Base-by-base conservation (phyloP, 2,113 vertebrate genomes). In the Cebus imitator region DNA sequence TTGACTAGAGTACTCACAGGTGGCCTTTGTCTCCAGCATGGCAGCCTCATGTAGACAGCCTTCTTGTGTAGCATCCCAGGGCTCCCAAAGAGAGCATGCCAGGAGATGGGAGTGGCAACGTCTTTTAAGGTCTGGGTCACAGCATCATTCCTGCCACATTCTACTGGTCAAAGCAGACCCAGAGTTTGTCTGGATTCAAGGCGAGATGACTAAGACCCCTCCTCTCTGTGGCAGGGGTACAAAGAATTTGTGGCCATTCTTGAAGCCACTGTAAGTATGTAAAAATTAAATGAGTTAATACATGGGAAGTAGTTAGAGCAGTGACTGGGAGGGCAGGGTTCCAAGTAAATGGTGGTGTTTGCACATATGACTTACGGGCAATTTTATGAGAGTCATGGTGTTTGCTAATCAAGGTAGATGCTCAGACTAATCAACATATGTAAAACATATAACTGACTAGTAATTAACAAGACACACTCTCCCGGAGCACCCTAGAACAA, bases 1-100 rank as follows among this genome's bases (percentile, higher is more conserved):
- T 50, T 4, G 2, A 20, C 13, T 0, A 80, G 23, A 68, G 32
- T 8, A 1, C 30, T 93, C 1, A 1, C 7, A 11, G 1, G 14
- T 5, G 64, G 13, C 23, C 66, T n/a, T 52, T 66, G 20, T 40
- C 66, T 90, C 2, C 78, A 32, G 30, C 0, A 1, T 48, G n/a
- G 66, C 32, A 2, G 4, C 10, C 23, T n/a, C 7, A 3, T 25
- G 10, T 76, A 61, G 5, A 55, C 11, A 57, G 11, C 32, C 16
- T 35, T 3, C 40, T n/a, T 10, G 37, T 7, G 0, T 8, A 25
- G 48, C 4, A 0, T 27, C 45, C 61, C 27, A n/a, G 20, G 45
- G 8, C 9, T 84, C 37, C 75, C 43, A 17, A 55, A 58, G n/a
- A 50, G 7, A n/a, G 21, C 5, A 2, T 48, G 2, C 17, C 27